Percentiles rank a stretch among this genome's conserved stretches.
phyloP scores from a whole-genome alignment of 2,113 vertebrate genomes.

The Cyrtonyx montezumae region DNA sequence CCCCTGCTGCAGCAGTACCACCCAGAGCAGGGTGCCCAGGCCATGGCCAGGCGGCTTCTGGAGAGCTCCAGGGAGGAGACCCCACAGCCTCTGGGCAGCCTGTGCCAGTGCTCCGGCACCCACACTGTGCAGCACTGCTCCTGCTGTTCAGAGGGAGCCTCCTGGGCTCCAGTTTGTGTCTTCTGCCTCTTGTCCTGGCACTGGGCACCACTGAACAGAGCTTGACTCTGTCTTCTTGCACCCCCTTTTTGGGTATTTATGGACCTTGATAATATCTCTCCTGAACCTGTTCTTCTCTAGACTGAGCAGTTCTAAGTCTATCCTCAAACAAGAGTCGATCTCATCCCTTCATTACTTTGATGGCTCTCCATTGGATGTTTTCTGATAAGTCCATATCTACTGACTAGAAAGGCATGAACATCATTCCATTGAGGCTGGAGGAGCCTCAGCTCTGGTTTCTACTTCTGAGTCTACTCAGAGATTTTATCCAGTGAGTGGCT shows the following conservation, averaged over 20 bases:
- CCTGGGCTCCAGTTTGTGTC: background rate
- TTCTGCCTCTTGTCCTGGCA: background rate
- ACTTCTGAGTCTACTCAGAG: background rate
- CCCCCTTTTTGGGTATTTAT: background rate
- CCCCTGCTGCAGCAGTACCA: background rate
- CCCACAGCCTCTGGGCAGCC: background rate
- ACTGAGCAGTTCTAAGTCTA: background rate
- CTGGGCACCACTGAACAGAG: background rate
- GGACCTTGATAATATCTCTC: background rate
- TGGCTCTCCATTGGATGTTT: background rate
- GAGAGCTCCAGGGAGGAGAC: background rate
- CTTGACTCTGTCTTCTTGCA: background rate
- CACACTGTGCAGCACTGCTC: background rate
- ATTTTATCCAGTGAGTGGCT: background rate
- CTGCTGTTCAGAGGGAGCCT: background rate
- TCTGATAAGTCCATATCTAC: background rate
- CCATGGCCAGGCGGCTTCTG: background rate
- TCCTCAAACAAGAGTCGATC: background rate
- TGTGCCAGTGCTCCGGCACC: background rate
- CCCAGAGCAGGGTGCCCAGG: background rate
- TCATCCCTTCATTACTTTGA: background rate
- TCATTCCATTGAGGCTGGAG: accelerated
- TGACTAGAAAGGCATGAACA: background rate
- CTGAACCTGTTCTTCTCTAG: background rate
- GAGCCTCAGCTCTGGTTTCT: background rate